These are phyloP conservation scores for Meloidogyne hapla DNA, from an alignment of 1,140 invertebrate genomes.

Conservation along the genomic window DNA sequence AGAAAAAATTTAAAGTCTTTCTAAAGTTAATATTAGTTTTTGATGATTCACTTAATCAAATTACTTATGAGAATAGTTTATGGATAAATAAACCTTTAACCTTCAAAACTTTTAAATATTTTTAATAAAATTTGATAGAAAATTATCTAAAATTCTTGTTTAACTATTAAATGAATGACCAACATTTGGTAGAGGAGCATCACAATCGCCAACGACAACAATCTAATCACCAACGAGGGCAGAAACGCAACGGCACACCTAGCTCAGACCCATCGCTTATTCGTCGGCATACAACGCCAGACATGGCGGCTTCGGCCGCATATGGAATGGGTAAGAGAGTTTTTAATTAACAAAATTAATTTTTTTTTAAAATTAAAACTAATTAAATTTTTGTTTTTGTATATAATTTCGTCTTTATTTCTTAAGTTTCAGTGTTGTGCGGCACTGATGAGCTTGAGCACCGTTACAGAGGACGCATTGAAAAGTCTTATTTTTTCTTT, in stretches of 20 bases:
- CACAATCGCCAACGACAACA: background rate
- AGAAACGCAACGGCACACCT: background rate
- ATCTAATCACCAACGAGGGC: background rate
- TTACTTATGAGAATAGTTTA: too few species aligned
- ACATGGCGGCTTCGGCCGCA: constrained; percentile 29
- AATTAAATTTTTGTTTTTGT: constrained; percentile 2
- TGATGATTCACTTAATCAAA: too few species aligned
- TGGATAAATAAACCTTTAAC: too few species aligned
- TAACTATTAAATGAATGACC: constrained; percentile 5
- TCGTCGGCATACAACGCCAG: constrained; percentile 29
- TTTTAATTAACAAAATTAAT: background rate
- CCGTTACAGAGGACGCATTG: constrained; percentile 61
- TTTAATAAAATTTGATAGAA: background rate
- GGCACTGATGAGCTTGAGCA: constrained; percentile 60
- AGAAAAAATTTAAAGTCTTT: too few species aligned
- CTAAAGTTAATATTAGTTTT: too few species aligned
- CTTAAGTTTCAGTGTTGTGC: constrained; percentile 49
- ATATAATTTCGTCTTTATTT: background rate
- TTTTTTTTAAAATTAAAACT: background rate
- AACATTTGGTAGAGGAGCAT: background rate
- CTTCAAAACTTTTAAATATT: too few species aligned
- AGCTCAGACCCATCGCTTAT: background rate
- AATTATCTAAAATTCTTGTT: background rate
- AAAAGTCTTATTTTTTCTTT: constrained; percentile 47
- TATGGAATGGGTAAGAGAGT: constrained; percentile 26